Base-by-base conservation (phyloP, 1,140 invertebrate genomes). In the Diorhabda carinulata region DNA sequence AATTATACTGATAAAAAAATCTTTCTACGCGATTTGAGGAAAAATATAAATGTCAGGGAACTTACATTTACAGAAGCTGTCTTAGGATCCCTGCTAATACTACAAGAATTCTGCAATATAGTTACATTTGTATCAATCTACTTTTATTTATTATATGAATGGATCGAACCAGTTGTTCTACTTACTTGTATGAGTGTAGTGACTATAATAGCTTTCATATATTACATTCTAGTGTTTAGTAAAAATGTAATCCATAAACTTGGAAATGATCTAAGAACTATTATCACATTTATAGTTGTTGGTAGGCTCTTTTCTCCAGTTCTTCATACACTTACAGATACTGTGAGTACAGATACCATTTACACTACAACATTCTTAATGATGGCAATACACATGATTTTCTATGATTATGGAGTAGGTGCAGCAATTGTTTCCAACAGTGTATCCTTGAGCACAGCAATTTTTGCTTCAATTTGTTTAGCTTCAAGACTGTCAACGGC, bases 341-440 rank as follows among this genome's bases (percentile, higher is more conserved):
- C 95, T 0, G 92, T 98, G 1, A 97, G 95, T 77, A 98, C 96
- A 2, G 96, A 99, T 80, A 98, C 96, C 2, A 98, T 98, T 78
- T 98, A 98, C 78, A 92, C 93, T 2, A 95, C 91, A 84, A 89
- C 94, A 40, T 89, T 92, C 61, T 86, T 95, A 52, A 95, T 97
- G 88, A 88, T 98, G 81, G 74, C 95, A 1, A 82, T 92, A 4
- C 95, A 98, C 84, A 83, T 99, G 47, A 85, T 95, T 67, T 97
- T 97, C 78, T 93, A 92, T 78, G 93, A 98, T 81, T 99, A 98
- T 80, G 92, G 93, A 9, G 86, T 93, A 2, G 86, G 90, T 56
- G 91, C 90, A 52, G 90, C 93, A 10, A 87, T 92, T 58, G 87
- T 93, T 10, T 93, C 89, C 0, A 93, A 93, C 71, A 91, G 94